A percentile compares a stretch with the other conserved stretches of the same genome.
These are phyloP conservation scores for Onychostoma macrolepis DNA, from an alignment of 2,113 vertebrate genomes.

Conservation along the genomic window DNA sequence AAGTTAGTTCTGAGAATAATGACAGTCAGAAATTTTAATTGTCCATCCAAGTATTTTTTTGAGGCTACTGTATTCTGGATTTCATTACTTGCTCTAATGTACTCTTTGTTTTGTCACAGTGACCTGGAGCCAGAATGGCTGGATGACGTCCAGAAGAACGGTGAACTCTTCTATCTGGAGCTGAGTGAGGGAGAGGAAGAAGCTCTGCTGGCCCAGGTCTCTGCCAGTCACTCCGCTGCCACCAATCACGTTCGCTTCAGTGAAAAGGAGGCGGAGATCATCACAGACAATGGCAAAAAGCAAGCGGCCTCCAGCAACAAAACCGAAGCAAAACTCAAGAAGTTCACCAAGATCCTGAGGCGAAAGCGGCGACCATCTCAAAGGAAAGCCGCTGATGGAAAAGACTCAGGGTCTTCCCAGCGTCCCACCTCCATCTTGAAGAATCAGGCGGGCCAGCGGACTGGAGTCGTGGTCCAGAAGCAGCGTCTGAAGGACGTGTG, in stretches of 20 bases:
- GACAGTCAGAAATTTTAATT: neutral
- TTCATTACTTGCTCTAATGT: neutral
- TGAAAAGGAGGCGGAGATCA: slow-evolving; percentile 88
- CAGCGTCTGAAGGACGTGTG: slow-evolving; percentile 85
- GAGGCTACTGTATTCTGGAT: neutral
- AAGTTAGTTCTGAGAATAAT: neutral
- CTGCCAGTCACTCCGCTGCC: slow-evolving; percentile 67
- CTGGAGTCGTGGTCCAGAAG: slow-evolving; percentile 73
- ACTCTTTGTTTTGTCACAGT: slow-evolving; percentile 68
- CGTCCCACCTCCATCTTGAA: slow-evolving; percentile 89
- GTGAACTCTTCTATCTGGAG: slow-evolving; percentile 95
- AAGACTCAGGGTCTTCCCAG: slow-evolving; percentile 43
- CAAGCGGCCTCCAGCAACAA: slow-evolving; percentile 63
- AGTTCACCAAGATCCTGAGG: slow-evolving; percentile 83
- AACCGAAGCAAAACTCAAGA: slow-evolving; percentile 80
- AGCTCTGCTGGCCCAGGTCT: slow-evolving; percentile 71
- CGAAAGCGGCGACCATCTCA: slow-evolving; percentile 76
- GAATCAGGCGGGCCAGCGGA: slow-evolving; percentile 77
- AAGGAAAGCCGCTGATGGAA: slow-evolving; percentile 66
- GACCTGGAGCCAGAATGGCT: slow-evolving; percentile 95
- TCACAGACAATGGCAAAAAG: slow-evolving; percentile 76
- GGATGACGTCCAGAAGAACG: slow-evolving; percentile 90
- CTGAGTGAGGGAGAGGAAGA: slow-evolving; percentile 92
- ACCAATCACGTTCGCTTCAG: slow-evolving; percentile 91
- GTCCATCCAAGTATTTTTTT: too few relatives aligned